Evolutionary conservation across 2,113 vertebrate genomes (phyloP).

Genomic region (Nymphicus hollandicus): DNA sequence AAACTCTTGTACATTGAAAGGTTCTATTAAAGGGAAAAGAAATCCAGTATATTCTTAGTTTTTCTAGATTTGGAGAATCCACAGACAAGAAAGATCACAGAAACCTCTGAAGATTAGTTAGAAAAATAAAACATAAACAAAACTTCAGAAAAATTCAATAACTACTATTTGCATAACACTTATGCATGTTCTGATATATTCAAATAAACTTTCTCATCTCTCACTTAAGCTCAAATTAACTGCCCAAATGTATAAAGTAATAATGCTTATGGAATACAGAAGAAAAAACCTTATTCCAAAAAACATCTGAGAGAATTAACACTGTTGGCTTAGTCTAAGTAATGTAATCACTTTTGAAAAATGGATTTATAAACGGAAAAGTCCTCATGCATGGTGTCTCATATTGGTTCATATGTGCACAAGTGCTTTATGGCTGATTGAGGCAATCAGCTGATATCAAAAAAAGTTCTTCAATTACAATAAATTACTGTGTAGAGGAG

Average conservation of each 20-base stretch:
- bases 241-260: neutral
- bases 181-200: neutral
- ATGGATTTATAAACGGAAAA: neutral
- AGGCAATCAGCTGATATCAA: neutral
- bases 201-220: neutral
- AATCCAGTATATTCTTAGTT: neutral
- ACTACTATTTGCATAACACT: neutral
- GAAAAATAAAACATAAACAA: neutral
- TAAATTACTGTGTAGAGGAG: neutral
- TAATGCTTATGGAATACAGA: neutral
- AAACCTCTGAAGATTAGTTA: neutral
- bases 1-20: neutral
- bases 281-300: neutral
- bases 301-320: neutral
- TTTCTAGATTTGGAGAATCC: neutral
- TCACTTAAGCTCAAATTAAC: neutral
- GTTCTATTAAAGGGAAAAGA: neutral
- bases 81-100: neutral
- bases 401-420: neutral
- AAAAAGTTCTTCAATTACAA: neutral
- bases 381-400: neutral
- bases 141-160: neutral
- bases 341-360: neutral
- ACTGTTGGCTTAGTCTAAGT: neutral
- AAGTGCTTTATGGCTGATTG: neutral